Evolutionary conservation across 2,888 invertebrate species (phyloP), one percentile per base, ranked within the genome.

Genomic region (Suillia variegata): DNA sequence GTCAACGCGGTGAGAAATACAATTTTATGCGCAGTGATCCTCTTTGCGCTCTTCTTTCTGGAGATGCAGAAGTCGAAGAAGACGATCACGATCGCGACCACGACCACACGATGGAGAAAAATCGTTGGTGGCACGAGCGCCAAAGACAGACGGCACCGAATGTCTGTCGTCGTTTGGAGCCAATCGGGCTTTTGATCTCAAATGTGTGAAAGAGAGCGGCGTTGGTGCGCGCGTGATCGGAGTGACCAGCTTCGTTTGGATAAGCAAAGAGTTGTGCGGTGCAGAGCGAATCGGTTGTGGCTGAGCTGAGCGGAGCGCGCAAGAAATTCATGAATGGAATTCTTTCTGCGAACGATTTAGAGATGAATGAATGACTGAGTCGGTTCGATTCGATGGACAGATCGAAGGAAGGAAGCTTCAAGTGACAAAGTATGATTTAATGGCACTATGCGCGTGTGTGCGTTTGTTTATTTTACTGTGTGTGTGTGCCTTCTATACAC

Each of bases 301-400:
- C 6, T 6, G 6, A 6, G 12, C 6, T 31, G 31, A 31, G 31
- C 31, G 31, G 12, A 31, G 31, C n/a, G 31, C 12, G 31, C 31
- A 31, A n/a, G n/a, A n/a, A n/a, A n/a, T n/a, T n/a, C 62, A 65
- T 67, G 67, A 67, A 67, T 67, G 65, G 62, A 67, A 59, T 67
- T 65, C 62, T 33, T 61, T 45, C 26, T 45, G 45, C 34, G 4
- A 38, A 42, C 26, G 34, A 38, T 48, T 58, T 15, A 53, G 49
- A 22, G 34, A 26, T 26, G 26, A 26, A 26, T 26, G 26, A 26
- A 26, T 26, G 26, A 26, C 10, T 5, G n/a, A n/a, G n/a, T n/a
- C n/a, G n/a, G n/a, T n/a, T n/a, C n/a, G n/a, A 34, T 31, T 24
- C 55, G 42, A 17, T 18, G 31, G 33, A 13, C 18, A 18, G 31